These are phyloP conservation scores for Catamblyrhynchus diadema DNA, from an alignment of 2,797 vertebrate species.

Conservation along the genomic window DNA sequence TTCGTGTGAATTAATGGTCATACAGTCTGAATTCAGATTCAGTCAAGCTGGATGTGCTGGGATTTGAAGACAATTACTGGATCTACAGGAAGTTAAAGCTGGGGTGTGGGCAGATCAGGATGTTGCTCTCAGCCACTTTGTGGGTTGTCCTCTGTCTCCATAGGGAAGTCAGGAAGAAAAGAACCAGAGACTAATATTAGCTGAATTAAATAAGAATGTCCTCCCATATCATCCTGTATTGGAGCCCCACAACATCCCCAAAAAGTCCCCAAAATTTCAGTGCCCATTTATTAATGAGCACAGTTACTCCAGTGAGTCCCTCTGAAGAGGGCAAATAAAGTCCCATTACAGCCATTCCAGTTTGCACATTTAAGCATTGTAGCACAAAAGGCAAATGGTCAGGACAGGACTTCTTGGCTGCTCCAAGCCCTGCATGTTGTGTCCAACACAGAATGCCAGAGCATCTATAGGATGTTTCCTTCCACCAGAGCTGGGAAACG, in stretches of 20 bases:
- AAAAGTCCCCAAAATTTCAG: background rate
- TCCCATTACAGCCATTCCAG: background rate
- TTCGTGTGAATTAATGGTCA: background rate
- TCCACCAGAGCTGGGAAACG: rapidly evolving
- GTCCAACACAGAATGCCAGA: background rate
- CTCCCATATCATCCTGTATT: background rate
- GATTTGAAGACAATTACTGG: background rate
- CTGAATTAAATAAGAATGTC: background rate
- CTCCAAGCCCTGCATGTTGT: background rate
- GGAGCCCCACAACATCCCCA: background rate
- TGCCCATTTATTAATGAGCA: background rate
- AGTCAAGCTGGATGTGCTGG: background rate
- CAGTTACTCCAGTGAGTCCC: background rate
- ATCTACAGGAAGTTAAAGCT: background rate
- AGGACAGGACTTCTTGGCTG: background rate
- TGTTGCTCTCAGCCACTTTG: background rate
- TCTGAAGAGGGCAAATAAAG: background rate
- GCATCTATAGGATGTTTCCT: background rate
- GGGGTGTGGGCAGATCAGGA: background rate
- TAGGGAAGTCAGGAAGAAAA: background rate
- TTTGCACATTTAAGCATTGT: background rate
- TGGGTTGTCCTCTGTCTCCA: background rate
- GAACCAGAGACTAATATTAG: background rate
- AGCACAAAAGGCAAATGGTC: background rate
- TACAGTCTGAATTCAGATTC: background rate